Evolutionary conservation across 2,888 invertebrate genomes (phyloP).

Genomic region (Acholoe squamosa): DNA sequence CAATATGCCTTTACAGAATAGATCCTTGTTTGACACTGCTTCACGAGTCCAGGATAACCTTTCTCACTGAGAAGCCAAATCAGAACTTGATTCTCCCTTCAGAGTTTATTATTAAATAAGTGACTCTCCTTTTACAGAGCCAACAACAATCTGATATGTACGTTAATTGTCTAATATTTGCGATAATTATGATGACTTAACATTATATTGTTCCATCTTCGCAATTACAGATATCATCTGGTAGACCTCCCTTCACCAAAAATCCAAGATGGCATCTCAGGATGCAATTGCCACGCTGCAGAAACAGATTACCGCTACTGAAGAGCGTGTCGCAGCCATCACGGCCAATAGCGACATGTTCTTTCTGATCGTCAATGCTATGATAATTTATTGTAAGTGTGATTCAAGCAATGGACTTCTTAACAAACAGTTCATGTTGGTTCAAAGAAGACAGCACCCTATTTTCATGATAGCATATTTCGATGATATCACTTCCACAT

Average conservation of each 20-base stretch:
- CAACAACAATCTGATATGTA: no score
- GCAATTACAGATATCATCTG: not conserved
- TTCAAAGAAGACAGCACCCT: not conserved
- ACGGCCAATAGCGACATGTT: constrained; percentile 54
- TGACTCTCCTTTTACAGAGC: no score
- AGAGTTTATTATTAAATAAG: no score
- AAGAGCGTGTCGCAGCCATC: not conserved
- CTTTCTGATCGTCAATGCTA: constrained; percentile 63
- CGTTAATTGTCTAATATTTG: no score
- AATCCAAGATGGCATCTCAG: constrained; percentile 3
- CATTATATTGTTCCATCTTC: no score
- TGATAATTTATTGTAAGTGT: constrained; percentile 64
- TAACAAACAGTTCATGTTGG: not conserved
- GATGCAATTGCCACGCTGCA: not conserved
- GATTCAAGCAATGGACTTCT: not conserved
- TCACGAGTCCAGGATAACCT: no score
- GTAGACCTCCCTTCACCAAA: not conserved
- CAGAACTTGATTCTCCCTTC: no score
- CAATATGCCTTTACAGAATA: no score
- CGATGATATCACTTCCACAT: no score
- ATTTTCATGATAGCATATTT: not conserved
- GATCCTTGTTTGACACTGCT: no score
- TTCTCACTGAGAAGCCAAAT: no score
- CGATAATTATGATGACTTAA: no score
- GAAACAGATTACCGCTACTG: not conserved